A percentile compares a stretch with the other conserved stretches of the same genome.
phyloP scores from a whole-genome alignment of 2,888 invertebrate species.

The Halictus ligatus region DNA sequence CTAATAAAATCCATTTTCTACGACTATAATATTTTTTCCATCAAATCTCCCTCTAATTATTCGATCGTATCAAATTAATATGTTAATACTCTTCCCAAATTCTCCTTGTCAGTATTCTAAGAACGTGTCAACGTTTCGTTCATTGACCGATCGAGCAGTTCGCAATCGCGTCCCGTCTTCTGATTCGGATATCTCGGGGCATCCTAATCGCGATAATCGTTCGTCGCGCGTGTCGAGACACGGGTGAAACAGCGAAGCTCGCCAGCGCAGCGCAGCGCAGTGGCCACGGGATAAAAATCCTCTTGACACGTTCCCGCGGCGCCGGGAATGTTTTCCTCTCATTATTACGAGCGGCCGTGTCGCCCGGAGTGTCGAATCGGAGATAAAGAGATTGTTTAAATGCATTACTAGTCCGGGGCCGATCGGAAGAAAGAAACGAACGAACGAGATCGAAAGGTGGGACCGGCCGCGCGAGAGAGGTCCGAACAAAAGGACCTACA shows the following conservation, averaged over 20 bases:
- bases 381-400: slow-evolving; percentile 71
- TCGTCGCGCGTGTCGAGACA: neutral
- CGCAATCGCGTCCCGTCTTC: neutral
- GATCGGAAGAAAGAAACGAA: slow-evolving; percentile 54
- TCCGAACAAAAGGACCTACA: slow-evolving; percentile 38
- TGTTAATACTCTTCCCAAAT: neutral
- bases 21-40: too few relatives aligned
- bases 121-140: neutral
- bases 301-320: slow-evolving; percentile 35
- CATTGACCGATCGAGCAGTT: neutral
- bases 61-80: too few relatives aligned
- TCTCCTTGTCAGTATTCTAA: neutral
- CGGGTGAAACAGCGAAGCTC: slow-evolving; percentile 3
- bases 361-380: slow-evolving; percentile 62
- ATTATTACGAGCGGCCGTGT: slow-evolving; percentile 61
- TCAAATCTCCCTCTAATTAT: too few relatives aligned
- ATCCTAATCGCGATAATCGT: neutral
- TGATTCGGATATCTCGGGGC: neutral
- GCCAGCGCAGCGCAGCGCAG: neutral
- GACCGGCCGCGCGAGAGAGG: slow-evolving; percentile 49
- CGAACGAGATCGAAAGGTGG: slow-evolving; percentile 51
- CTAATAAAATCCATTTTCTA: too few relatives aligned
- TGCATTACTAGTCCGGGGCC: slow-evolving; percentile 64
- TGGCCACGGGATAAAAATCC: slow-evolving; percentile 42
- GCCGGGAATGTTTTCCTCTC: slow-evolving; percentile 64